Evolutionary conservation across 30 jellyfish, hydroid and myxozoan genomes (phyloP).

Genomic region (Calvadosia cruxmelitensis): DNA sequence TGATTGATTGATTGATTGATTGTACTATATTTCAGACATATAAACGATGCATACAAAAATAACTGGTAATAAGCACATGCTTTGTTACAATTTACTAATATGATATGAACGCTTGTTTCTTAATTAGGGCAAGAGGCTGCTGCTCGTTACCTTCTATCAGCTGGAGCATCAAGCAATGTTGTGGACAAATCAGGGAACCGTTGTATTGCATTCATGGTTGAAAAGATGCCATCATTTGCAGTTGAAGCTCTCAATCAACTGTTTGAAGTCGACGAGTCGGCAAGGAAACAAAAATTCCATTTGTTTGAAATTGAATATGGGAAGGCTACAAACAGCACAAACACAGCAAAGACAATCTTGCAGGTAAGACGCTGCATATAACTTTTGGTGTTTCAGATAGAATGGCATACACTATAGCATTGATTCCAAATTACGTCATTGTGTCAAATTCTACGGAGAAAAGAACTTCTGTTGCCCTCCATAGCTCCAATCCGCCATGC

Average conservation of each 20-base stretch:
- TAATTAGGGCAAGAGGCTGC: conserved; percentile 75
- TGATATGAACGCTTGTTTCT: too few species aligned
- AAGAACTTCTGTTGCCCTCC: too few species aligned
- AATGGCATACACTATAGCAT: too few species aligned
- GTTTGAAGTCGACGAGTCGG: conserved; percentile 32
- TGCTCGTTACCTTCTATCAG: conserved; percentile 47
- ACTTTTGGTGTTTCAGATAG: too few species aligned
- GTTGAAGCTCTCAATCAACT: conserved; percentile 60
- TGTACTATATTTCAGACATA: too few species aligned
- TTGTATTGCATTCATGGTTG: conserved; percentile 58
- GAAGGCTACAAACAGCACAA: not conserved
- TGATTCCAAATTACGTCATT: too few species aligned
- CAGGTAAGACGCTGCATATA: not conserved
- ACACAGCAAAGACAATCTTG: not conserved
- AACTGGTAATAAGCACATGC: too few species aligned
- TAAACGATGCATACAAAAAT: too few species aligned
- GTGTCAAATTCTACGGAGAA: too few species aligned
- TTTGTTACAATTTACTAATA: too few species aligned
- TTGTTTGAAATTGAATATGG: conserved; percentile 39
- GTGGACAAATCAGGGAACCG: conserved; percentile 56
- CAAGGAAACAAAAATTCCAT: conserved; percentile 31
- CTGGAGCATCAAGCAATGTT: conserved; percentile 78
- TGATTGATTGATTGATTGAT: too few species aligned
- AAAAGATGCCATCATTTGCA: conserved; percentile 81
- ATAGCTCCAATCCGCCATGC: too few species aligned